Evolutionary conservation across 2,888 invertebrate genomes (phyloP).

Genomic region (Azorinus chamasolen): DNA sequence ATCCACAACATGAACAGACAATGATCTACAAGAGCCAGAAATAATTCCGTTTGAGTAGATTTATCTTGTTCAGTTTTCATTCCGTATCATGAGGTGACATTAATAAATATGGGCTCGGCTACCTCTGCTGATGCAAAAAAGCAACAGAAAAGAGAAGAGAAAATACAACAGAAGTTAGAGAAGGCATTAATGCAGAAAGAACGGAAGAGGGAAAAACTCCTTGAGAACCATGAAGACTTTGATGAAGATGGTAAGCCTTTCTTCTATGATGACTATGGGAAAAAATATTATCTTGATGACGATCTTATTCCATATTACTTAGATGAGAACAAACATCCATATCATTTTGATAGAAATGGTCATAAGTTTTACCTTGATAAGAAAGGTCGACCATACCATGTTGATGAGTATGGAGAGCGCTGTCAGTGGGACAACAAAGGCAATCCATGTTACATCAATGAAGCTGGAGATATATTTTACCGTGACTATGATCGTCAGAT

Average conservation of each 20-base stretch:
- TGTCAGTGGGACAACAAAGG: slow-evolving; percentile 38
- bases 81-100: no score
- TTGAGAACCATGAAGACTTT: slow-evolving; percentile 4
- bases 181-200: no score
- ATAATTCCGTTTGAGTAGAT: no score
- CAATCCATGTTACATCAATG: slow-evolving; percentile 31
- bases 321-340: slow-evolving; percentile 21
- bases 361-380: slow-evolving; percentile 34
- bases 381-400: slow-evolving; percentile 24
- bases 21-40: no score
- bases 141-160: no score
- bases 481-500: slow-evolving; percentile 19
- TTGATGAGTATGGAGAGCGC: slow-evolving; percentile 26
- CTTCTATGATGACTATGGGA: slow-evolving; percentile 37
- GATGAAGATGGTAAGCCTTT: slow-evolving; percentile 23
- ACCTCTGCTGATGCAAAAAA: no score
- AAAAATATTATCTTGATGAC: slow-evolving; percentile 21
- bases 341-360: slow-evolving; percentile 42
- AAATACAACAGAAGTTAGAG: no score
- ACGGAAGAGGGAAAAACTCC: no score
- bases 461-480: slow-evolving; percentile 29
- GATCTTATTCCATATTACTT: slow-evolving; percentile 13
- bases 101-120: no score
- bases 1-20: no score
- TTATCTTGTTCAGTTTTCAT: no score